Base-by-base conservation (phyloP, 2,797 vertebrate species). In the Arrhamphus sclerolepis region DNA sequence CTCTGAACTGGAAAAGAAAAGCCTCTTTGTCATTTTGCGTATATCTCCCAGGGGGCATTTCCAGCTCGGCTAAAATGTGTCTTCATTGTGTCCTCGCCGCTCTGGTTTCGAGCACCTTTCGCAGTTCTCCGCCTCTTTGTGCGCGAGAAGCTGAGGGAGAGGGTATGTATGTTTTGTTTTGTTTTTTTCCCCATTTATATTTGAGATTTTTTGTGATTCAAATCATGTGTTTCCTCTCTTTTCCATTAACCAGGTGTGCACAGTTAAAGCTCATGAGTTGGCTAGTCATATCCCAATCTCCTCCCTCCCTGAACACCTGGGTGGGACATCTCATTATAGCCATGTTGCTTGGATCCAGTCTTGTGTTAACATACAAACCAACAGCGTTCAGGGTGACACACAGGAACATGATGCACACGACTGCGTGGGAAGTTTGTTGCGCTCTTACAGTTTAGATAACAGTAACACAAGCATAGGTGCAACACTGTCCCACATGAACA, bases 31-130 rank as follows among this genome's bases (percentile, higher is more conserved):
- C 4, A 7, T 43, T 52, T 57, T 48, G 1, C 24, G 7, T 21
- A 2, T 42, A n/a, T 77, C 72, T 72, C 16, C 2, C 22, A 95
- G 94, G 94, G 94, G 21, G 94, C 94, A 2, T 95, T 95, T 82
- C 94, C 94, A 49, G 94, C 94, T 68, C 92, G 94, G 61, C 86
- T 95, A 73, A 94, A 94, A 85, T 94, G 94, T 52, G 94, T 95
- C 66, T 94, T 95, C 77, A 95, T 95, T 60, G 94, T 95, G 18
- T 95, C 94, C 0, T 94, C 94, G 1, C 94, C 94, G 46, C 89
- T 95, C 56, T 95, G 94, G 94, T 95, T 95, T 77, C 91, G 94
- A 77, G 93, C 94, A 16, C 94, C 94, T 9, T 95, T 94, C 21
- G 87, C 94, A 0, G 93, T 95, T 38, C 90, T 95, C 4, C 92